Evolutionary conservation across 2,888 invertebrate species (phyloP), one percentile per base, ranked within the genome.

Genomic region (Tanytarsus gracilentus): DNA sequence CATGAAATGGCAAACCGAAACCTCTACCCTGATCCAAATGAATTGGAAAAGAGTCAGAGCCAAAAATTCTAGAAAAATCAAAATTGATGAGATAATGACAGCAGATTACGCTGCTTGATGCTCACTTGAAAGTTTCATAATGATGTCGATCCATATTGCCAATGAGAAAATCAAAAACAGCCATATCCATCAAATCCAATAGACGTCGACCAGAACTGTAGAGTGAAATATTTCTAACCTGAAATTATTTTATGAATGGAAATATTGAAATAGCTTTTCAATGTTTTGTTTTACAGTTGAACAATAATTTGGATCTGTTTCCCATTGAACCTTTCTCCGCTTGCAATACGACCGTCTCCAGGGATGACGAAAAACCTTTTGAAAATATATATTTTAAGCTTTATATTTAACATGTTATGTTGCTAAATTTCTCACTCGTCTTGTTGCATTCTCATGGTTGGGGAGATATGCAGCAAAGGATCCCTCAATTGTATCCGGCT

Each of bases 111-210:
- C 36, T 50, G 58, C 55, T 33, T 40, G 40, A 30, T 63, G 71
- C 78, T 72, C 70, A 85, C 83, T 83, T 86, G 76, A 98, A 94
- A 2, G 95, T 96, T 76, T 99, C 98, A 73, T 97, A 98, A 75
- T 99, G 98, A 79, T 99, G 98, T 29, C 99, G 79, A 75, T 99
- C 98, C 92, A 98, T 95, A 73, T 99, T 99, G 23, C 97, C 97
- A 63, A 87, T 93, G 44, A 99, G 81, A 74, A 98, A 99, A 76
- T 99, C 99, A 68, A 95, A 86, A 40, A 98, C 83, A 25, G 94
- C 82, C 89, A 98, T 89, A 72, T 99, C 99, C 81, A 98, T 91
- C 53, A 99, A 76, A 73, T 99, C 98, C 63, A 93, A 79, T 48
- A 99, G 78, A 50, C 96, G 80, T 60, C 96, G 79, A 4, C 96